Evolutionary conservation across 2,888 invertebrate genomes (phyloP).

Genomic region (Oscheius onirici): DNA sequence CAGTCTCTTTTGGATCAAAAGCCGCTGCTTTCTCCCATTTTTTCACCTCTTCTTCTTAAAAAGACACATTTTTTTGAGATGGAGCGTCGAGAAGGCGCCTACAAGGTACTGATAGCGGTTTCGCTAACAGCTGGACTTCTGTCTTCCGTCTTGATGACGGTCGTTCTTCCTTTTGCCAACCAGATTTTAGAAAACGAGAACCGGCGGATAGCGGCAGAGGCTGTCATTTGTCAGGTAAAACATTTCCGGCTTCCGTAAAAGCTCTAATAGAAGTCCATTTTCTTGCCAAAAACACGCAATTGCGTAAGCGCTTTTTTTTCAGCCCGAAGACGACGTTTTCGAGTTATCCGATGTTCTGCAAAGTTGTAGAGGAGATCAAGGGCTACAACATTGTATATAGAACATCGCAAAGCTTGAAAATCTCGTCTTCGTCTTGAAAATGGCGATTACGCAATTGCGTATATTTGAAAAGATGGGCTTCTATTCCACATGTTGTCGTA

Average conservation of each 20-base stretch:
- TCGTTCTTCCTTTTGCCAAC: not conserved
- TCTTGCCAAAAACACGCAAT: too few relatives aligned
- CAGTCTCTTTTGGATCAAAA: not conserved
- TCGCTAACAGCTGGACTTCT: conserved; percentile 18
- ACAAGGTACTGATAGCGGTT: conserved; percentile 17
- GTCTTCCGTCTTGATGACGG: conserved; percentile 1
- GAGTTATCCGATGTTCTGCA: too few relatives aligned
- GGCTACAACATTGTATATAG: too few relatives aligned
- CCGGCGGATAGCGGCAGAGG: not conserved
- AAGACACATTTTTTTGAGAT: not conserved
- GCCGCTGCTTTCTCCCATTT: not conserved
- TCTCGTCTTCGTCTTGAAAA: not conserved
- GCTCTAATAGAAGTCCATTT: too few relatives aligned
- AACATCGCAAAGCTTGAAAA: not conserved
- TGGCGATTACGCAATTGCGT: too few relatives aligned
- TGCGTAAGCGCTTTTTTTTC: too few relatives aligned
- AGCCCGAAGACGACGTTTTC: too few relatives aligned
- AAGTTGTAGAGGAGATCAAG: too few relatives aligned
- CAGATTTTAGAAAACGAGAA: conserved; percentile 2
- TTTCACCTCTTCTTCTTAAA: not conserved
- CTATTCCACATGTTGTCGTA: too few relatives aligned
- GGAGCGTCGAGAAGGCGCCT: conserved; percentile 28
- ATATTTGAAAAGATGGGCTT: too few relatives aligned
- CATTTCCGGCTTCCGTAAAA: too few relatives aligned
- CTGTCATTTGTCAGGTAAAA: conserved; percentile 8